phyloP scores from a whole-genome alignment of 2,113 vertebrate species.

The Tachuris rubrigastra region DNA sequence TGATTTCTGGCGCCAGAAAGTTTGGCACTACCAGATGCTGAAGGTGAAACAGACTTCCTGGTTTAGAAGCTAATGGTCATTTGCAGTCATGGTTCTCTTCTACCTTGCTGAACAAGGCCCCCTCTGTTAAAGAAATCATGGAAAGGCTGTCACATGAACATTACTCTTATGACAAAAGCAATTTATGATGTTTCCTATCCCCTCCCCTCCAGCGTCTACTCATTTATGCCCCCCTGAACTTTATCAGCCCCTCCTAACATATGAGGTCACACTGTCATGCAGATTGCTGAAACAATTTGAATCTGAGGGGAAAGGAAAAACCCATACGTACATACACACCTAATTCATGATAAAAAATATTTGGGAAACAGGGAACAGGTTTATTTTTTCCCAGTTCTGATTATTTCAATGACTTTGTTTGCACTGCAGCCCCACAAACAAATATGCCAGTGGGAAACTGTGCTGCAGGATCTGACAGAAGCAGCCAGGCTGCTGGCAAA shows the following conservation, averaged over 20 bases:
- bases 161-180: neutral
- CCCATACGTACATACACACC: fast-evolving
- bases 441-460: neutral
- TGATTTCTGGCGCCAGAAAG: neutral
- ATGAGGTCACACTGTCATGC: neutral
- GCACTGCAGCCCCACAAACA: neutral
- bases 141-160: neutral
- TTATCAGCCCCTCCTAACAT: neutral
- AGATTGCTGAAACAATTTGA: neutral
- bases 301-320: neutral
- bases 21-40: neutral
- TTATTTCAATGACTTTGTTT: neutral
- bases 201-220: neutral
- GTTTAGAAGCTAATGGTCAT: neutral
- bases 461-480: neutral
- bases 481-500: neutral
- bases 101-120: neutral
- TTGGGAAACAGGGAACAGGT: neutral
- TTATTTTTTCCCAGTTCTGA: neutral
- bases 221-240: neutral
- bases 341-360: neutral
- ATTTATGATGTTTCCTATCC: neutral
- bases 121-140: neutral
- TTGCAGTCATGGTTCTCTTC: neutral
- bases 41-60: neutral